Percentiles rank a stretch among this genome's conserved stretches.
Conservation (phyloP, 2,888 invertebrate genomes). For the Mantis religiosa region DNA sequence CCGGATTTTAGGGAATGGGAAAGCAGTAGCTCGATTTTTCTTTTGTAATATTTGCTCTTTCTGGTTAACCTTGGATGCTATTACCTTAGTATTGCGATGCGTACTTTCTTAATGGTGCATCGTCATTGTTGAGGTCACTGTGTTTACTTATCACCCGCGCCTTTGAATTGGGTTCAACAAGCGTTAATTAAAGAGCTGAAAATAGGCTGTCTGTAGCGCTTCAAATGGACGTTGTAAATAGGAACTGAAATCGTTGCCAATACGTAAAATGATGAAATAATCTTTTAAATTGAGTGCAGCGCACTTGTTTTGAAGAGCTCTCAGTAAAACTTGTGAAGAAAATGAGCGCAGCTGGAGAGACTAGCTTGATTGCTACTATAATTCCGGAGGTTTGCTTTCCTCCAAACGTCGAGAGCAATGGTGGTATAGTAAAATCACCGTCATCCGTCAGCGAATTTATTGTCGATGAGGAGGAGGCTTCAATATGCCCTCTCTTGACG, state of each 20-base stretch:
- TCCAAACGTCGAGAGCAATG: neutral
- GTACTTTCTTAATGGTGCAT: neutral
- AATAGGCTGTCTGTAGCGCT: neutral
- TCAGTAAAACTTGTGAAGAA: neutral
- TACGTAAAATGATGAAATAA: neutral
- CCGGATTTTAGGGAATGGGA: neutral
- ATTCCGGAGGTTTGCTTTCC: constrained; percentile 1
- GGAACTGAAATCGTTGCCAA: neutral
- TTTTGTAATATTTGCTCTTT: neutral
- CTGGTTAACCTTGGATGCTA: neutral
- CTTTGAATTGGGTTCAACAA: neutral
- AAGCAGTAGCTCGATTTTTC: neutral
- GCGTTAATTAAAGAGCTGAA: neutral
- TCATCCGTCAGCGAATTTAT: constrained; percentile 28
- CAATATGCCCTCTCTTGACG: constrained; percentile 62
- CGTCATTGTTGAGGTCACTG: neutral
- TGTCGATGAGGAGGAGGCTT: constrained; percentile 55
- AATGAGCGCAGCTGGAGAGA: neutral
- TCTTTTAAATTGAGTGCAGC: neutral
- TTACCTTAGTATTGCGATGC: neutral
- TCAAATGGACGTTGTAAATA: neutral
- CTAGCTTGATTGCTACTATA: neutral
- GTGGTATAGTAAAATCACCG: constrained; percentile 16
- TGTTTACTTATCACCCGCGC: neutral
- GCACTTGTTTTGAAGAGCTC: neutral